Conservation (phyloP, 2,888 invertebrate genomes). For the Chaetogeoica ovagalla region DNA sequence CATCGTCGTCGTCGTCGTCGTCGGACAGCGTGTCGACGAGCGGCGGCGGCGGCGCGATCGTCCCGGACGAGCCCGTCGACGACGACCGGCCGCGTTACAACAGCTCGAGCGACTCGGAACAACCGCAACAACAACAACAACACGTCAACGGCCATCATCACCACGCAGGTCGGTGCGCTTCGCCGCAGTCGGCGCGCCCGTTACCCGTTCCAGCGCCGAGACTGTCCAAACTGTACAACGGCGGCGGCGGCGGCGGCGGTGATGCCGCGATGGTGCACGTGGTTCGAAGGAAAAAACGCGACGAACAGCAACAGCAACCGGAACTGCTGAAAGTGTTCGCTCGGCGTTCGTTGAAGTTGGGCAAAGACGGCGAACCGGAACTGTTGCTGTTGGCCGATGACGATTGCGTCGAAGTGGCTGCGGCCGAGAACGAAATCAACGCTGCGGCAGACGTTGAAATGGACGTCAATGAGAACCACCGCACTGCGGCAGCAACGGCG, state of each 20-base stretch:
- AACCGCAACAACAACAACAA: not conserved
- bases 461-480: conserved; percentile 51
- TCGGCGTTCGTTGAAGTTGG: conserved; percentile 76
- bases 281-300: conserved; percentile 33
- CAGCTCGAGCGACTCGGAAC: conserved; percentile 48
- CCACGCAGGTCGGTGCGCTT: not conserved
- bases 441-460: conserved; percentile 13
- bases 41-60: not conserved
- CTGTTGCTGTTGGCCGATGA: conserved; percentile 58
- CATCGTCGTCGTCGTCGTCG: conserved; percentile 17
- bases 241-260: conserved; percentile 32
- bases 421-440: too few species aligned
- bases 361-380: conserved; percentile 67
- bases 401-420: not conserved
- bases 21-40: conserved; percentile 39
- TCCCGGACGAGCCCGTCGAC: not conserved
- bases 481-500: not conserved
- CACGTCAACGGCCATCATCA: not conserved
- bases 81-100: not conserved
- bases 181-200: not conserved
- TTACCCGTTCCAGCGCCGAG: conserved; percentile 53
- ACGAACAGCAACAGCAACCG: conserved; percentile 69
- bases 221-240: conserved; percentile 33
- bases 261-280: conserved; percentile 7
- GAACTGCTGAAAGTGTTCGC: conserved; percentile 83